These are phyloP conservation scores for Pocillopora meandrina DNA, from an alignment of 92 coral and sea anemone genomes.

Conservation along the genomic window DNA sequence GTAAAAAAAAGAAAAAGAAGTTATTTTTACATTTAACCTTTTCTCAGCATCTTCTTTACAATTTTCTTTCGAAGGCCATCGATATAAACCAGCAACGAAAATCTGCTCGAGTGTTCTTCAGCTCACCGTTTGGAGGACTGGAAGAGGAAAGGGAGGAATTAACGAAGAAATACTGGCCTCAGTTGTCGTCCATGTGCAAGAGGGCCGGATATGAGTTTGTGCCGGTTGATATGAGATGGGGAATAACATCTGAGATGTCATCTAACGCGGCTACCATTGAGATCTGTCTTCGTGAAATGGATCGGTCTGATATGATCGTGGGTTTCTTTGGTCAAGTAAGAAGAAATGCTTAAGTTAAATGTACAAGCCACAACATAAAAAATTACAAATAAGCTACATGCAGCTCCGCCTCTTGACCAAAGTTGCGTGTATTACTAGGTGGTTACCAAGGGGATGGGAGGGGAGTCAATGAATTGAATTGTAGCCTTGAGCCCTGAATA, in stretches of 20 bases:
- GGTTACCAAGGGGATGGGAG: no score
- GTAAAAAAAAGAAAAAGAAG: no score
- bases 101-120: conserved; percentile 90
- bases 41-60: no score
- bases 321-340: conserved; percentile 98
- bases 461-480: no score
- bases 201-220: conserved; percentile 91
- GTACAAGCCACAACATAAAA: neutral
- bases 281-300: conserved; percentile 91
- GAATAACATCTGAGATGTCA: conserved; percentile 93
- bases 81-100: conserved; percentile 41
- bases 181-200: conserved; percentile 83
- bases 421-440: no score
- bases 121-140: conserved; percentile 96
- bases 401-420: no score
- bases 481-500: no score
- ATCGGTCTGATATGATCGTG: conserved; percentile 92
- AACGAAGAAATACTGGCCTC: conserved; percentile 95
- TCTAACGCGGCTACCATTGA: conserved; percentile 91
- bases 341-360: neutral
- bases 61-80: conserved; percentile 1
- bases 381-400: no score
- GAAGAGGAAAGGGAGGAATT: conserved; percentile 95
- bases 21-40: no score
- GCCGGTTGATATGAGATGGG: conserved; percentile 96